A percentile compares a stretch with the other conserved stretches of the same genome.
These are phyloP conservation scores for Nothoprocta perdicaria DNA, from an alignment of 2,113 vertebrate species.

Conservation along the genomic window DNA sequence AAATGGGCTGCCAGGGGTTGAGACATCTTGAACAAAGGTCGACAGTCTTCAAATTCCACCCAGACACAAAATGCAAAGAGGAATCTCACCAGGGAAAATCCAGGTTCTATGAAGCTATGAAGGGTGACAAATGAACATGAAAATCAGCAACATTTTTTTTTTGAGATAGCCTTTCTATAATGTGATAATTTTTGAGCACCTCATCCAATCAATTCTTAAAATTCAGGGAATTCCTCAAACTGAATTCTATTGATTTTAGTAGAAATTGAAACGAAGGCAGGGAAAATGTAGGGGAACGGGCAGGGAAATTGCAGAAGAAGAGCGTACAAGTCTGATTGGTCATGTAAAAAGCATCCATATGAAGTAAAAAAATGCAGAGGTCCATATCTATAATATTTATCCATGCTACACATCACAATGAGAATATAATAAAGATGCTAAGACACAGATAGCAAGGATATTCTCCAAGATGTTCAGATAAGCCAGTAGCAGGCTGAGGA, in stretches of 20 bases:
- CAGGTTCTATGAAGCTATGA: background rate
- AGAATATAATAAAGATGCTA: background rate
- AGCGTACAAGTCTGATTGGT: background rate
- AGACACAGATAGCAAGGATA: background rate
- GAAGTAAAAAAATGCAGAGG: background rate
- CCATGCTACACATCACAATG: background rate
- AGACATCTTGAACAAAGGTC: background rate
- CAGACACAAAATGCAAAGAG: background rate
- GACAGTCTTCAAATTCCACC: background rate
- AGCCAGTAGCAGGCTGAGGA: background rate
- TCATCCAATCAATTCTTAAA: background rate
- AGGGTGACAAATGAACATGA: background rate
- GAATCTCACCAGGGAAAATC: background rate
- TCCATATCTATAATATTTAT: background rate
- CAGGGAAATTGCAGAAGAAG: background rate
- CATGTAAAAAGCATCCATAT: rapidly evolving
- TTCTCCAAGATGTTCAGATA: background rate
- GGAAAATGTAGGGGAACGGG: background rate
- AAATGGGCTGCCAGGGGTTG: background rate
- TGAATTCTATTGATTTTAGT: background rate
- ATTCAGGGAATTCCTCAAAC: background rate
- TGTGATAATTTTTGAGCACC: background rate
- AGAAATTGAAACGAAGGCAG: background rate
- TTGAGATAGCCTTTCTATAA: background rate
- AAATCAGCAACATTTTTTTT: background rate